phyloP scores from a whole-genome alignment of 2,113 vertebrate species.

The Nothoprocta perdicaria region DNA sequence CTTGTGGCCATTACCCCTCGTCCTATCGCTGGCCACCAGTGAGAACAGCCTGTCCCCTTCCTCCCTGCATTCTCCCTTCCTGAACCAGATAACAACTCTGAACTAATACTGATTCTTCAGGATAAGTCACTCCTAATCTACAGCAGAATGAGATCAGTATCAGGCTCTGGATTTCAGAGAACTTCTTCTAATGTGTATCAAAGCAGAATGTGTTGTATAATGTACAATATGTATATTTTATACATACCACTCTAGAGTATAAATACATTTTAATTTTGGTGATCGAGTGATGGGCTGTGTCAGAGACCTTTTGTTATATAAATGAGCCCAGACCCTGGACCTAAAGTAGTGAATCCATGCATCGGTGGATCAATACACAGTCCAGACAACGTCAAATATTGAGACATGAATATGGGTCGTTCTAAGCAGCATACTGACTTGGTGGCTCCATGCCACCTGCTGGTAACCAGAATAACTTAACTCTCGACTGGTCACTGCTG shows the following conservation, averaged over 20 bases:
- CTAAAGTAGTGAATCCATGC: background rate
- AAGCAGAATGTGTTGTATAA: background rate
- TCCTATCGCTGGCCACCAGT: too few relatives aligned
- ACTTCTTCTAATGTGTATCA: background rate
- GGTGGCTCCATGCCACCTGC: background rate
- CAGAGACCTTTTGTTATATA: background rate
- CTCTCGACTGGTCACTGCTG: background rate
- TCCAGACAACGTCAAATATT: background rate
- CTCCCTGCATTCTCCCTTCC: too few relatives aligned
- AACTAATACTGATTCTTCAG: background rate
- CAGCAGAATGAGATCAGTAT: background rate
- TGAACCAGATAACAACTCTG: background rate
- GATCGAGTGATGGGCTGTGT: background rate
- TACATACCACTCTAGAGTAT: background rate
- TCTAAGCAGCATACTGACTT: background rate
- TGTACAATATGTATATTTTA: background rate
- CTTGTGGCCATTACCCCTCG: too few relatives aligned
- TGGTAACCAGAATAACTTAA: conserved; percentile 18
- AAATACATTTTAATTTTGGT: background rate
- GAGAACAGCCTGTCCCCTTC: too few relatives aligned
- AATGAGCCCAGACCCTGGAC: background rate
- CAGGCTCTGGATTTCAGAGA: background rate
- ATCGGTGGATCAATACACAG: background rate
- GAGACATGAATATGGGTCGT: background rate
- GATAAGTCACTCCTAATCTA: background rate